Percentiles rank a stretch among this genome's conserved stretches.
These are phyloP conservation scores for Salvelinus alpinus DNA, from an alignment of 2,113 vertebrate species.

Conservation along the genomic window DNA sequence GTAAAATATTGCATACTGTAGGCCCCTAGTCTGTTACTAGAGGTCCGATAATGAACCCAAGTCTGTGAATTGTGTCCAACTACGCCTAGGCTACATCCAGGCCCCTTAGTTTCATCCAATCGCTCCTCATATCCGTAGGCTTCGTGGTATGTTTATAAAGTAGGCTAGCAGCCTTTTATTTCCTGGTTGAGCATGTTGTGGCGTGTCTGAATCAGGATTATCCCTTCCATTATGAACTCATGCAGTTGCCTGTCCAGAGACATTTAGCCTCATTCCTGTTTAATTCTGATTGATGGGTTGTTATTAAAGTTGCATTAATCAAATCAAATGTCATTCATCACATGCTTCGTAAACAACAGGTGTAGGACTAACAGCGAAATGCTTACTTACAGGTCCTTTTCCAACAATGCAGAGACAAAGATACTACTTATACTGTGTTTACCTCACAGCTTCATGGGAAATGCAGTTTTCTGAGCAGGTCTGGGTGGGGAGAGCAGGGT, in stretches of 20 bases:
- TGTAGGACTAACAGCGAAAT: too few relatives aligned
- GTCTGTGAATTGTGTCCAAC: too few relatives aligned
- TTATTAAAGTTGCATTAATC: slow-evolving; percentile 11
- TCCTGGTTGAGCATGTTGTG: neutral
- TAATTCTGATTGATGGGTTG: neutral
- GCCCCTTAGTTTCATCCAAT: neutral
- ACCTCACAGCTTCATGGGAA: neutral
- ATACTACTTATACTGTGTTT: neutral
- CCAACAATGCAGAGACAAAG: too few relatives aligned
- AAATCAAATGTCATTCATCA: too few relatives aligned
- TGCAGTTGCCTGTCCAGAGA: neutral
- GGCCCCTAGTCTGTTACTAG: neutral
- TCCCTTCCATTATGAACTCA: neutral
- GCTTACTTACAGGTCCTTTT: too few relatives aligned
- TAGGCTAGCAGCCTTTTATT: neutral
- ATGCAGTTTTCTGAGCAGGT: neutral
- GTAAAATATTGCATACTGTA: neutral
- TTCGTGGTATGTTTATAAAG: neutral
- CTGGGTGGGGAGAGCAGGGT: neutral
- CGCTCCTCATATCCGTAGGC: neutral
- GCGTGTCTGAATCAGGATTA: neutral
- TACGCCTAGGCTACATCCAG: neutral
- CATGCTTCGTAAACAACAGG: too few relatives aligned
- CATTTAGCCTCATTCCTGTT: neutral
- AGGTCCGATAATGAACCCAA: neutral